These are phyloP conservation scores for Cyprinus carpio DNA, from an alignment of 2,113 vertebrate genomes.

Conservation along the genomic window DNA sequence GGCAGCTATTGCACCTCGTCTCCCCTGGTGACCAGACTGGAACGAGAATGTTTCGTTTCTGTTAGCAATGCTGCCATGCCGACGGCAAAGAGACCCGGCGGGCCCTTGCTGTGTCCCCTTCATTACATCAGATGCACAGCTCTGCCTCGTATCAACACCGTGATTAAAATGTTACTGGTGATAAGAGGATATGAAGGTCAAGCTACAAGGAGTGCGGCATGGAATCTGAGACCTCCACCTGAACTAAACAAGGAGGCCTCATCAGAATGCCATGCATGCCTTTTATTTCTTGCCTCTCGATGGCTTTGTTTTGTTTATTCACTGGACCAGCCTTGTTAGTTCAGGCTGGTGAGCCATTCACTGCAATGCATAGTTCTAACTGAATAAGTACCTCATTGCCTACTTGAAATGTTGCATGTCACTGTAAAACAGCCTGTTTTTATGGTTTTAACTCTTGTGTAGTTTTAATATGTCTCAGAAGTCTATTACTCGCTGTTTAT, in stretches of 20 bases:
- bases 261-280: conserved; percentile 29
- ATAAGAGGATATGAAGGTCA: conserved; percentile 73
- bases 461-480: conserved; percentile 26
- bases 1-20: conserved; percentile 47
- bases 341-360: neutral
- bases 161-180: conserved; percentile 72
- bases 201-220: conserved; percentile 53
- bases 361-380: neutral
- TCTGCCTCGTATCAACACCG: conserved; percentile 59
- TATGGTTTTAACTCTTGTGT: conserved; percentile 28
- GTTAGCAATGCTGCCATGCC: conserved; percentile 62
- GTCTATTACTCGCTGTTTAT: conserved; percentile 39
- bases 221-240: conserved; percentile 34
- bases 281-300: neutral
- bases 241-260: neutral
- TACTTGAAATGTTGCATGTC: conserved; percentile 21
- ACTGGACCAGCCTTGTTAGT: neutral
- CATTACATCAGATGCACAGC: conserved; percentile 57
- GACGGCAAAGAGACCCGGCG: conserved; percentile 56
- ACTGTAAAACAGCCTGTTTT: neutral
- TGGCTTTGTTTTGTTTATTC: conserved; percentile 1
- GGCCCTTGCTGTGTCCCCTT: conserved; percentile 59
- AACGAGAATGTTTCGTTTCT: conserved; percentile 49
- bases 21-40: conserved; percentile 45
- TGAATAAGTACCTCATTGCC: conserved; percentile 1